phyloP scores from a whole-genome alignment of 92 coral and sea anemone genomes.

The Umimayanthus kanabou region DNA sequence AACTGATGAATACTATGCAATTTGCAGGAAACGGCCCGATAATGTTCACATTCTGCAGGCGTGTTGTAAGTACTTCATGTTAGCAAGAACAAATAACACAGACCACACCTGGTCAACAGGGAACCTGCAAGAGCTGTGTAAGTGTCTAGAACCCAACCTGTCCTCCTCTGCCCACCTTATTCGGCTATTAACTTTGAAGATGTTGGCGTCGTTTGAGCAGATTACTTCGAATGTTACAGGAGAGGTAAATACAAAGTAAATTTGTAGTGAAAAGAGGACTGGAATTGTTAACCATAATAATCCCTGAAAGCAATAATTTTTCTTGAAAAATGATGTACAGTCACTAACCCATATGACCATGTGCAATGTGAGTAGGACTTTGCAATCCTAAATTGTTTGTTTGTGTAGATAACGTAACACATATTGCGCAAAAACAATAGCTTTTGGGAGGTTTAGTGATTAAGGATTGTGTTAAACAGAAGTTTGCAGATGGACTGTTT shows the following conservation, averaged over 20 bases:
- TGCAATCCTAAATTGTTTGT: too few species aligned
- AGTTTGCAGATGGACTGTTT: too few species aligned
- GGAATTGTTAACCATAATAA: not conserved
- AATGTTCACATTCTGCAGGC: conserved; percentile 82
- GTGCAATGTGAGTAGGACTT: too few species aligned
- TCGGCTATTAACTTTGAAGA: conserved; percentile 75
- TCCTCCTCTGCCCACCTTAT: conserved; percentile 78
- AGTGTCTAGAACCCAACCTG: conserved; percentile 62
- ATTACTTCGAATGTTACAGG: conserved; percentile 35
- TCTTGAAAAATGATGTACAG: too few species aligned
- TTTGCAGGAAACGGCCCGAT: conserved; percentile 60
- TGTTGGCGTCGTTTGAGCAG: conserved; percentile 72
- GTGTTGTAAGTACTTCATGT: conserved; percentile 52
- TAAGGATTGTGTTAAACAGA: too few species aligned
- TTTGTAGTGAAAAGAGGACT: too few species aligned
- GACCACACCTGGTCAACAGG: conserved; percentile 50
- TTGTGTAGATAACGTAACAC: too few species aligned
- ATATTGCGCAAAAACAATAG: too few species aligned
- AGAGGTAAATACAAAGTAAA: conserved; percentile 46
- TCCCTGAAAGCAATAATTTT: not conserved
- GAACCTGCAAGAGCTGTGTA: conserved; percentile 55
- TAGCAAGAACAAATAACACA: conserved; percentile 45
- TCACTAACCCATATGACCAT: too few species aligned
- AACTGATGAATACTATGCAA: not conserved
- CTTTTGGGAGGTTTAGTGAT: too few species aligned